Evolutionary conservation across 2,113 vertebrate genomes (phyloP).

Genomic region (Ptilonorhynchus violaceus): DNA sequence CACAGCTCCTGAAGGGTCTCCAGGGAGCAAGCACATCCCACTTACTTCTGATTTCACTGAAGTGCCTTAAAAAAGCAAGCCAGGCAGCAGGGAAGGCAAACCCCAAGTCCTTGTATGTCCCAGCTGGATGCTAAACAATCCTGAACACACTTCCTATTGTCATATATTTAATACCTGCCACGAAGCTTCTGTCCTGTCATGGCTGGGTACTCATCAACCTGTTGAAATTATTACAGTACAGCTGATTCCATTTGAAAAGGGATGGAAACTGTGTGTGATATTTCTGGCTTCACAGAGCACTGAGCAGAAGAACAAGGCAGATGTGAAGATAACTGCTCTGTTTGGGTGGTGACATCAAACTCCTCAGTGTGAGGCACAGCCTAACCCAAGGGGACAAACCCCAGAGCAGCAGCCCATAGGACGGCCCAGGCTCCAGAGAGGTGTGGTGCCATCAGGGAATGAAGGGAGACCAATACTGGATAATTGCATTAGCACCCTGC

Average conservation of each 20-base stretch:
- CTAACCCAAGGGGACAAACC: neutral
- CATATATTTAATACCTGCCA: neutral
- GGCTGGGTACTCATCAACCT: constrained; percentile 1
- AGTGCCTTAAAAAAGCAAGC: neutral
- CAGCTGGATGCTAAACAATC: neutral
- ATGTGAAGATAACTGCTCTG: constrained; percentile 2
- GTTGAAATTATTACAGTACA: constrained; percentile 11
- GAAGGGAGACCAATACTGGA: neutral
- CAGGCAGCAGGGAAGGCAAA: neutral
- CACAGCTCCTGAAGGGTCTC: neutral
- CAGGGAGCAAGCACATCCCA: neutral
- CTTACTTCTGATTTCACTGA: neutral
- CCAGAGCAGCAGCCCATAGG: neutral
- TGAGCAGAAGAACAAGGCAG: neutral
- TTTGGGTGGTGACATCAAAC: neutral
- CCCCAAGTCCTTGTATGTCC: neutral
- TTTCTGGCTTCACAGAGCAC: neutral
- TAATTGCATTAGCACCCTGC: constrained; percentile 35
- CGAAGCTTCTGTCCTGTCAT: neutral
- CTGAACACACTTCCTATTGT: neutral
- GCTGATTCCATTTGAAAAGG: neutral
- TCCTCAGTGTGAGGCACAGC: neutral
- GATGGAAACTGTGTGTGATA: neutral
- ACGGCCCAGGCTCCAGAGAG: neutral
- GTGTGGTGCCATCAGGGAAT: neutral